These are phyloP conservation scores for Philantomba maxwellii DNA, from an alignment of 2,113 vertebrate genomes.

Conservation along the genomic window DNA sequence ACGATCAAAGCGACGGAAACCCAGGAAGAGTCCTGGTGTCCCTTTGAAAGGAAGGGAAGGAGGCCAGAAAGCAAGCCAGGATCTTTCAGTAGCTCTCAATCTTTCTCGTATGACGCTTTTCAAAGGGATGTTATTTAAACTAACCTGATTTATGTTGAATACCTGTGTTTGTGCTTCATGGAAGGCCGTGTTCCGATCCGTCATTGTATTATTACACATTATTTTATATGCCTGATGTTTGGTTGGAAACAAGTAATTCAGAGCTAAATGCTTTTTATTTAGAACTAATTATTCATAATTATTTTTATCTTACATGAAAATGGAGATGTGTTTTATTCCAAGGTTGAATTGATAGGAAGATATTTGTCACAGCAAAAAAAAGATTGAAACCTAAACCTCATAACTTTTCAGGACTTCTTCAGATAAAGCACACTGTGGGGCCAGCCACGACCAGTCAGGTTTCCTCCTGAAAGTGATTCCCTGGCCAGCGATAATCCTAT, in stretches of 20 bases:
- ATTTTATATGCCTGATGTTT: conserved; percentile 81
- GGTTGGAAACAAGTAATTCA: conserved; percentile 76
- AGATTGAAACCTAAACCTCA: conserved; percentile 43
- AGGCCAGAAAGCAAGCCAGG: conserved; percentile 73
- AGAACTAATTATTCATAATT: conserved; percentile 72
- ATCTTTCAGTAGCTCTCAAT: conserved; percentile 74
- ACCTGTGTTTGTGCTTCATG: conserved; percentile 73
- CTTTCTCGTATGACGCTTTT: conserved; percentile 69
- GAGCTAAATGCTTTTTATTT: conserved; percentile 78
- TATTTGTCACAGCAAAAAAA: conserved; percentile 38
- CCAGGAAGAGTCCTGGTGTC: conserved; percentile 47
- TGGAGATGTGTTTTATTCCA: conserved; percentile 62
- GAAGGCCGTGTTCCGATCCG: conserved; percentile 70
- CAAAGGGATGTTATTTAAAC: conserved; percentile 48
- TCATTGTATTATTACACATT: conserved; percentile 77
- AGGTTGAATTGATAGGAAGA: conserved; percentile 42
- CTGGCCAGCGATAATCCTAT: neutral
- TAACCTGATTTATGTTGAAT: conserved; percentile 70
- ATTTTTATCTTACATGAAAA: conserved; percentile 76
- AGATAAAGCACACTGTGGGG: conserved; percentile 75
- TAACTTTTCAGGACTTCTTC: conserved; percentile 33
- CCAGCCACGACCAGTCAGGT: neutral
- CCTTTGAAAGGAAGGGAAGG: conserved; percentile 65
- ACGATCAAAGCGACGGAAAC: conserved; percentile 60
- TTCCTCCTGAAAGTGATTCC: neutral